A percentile compares a stretch with the other conserved stretches of the same genome.
phyloP scores from a whole-genome alignment of 2,113 vertebrate genomes.

The Agapornis roseicollis region DNA sequence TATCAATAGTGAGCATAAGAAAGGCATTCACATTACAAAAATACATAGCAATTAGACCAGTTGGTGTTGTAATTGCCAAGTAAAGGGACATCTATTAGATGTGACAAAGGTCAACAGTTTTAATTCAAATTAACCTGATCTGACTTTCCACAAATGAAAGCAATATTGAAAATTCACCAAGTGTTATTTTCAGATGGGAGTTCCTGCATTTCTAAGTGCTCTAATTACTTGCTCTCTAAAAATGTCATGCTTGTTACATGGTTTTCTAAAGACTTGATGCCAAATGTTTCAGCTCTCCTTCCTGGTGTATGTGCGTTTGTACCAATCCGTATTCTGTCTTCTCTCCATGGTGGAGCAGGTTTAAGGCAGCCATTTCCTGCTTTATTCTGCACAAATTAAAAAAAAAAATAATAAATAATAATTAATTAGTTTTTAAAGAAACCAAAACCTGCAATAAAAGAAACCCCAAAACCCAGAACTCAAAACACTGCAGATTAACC shows the following conservation, averaged over 20 bases:
- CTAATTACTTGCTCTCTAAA: slow-evolving; percentile 83
- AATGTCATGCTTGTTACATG: slow-evolving; percentile 83
- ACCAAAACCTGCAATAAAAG: not conserved
- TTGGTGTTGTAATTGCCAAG: slow-evolving; percentile 24
- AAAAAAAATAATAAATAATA: not conserved
- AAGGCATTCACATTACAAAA: slow-evolving; percentile 63
- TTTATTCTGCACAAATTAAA: slow-evolving; percentile 72
- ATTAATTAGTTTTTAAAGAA: not conserved
- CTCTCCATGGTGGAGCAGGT: slow-evolving; percentile 83
- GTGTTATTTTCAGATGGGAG: slow-evolving; percentile 33
- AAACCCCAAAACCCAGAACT: not conserved
- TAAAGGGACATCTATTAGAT: slow-evolving; percentile 68
- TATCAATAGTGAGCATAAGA: slow-evolving; percentile 24
- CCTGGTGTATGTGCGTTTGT: slow-evolving; percentile 75
- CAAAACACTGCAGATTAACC: not conserved
- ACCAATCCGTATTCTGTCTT: slow-evolving; percentile 76
- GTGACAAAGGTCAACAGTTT: slow-evolving; percentile 57
- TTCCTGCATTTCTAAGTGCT: slow-evolving; percentile 36
- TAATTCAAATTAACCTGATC: slow-evolving; percentile 50
- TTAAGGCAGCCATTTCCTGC: slow-evolving; percentile 79
- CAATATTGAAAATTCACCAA: slow-evolving; percentile 31
- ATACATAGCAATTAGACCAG: slow-evolving; percentile 35
- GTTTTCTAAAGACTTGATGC: slow-evolving; percentile 82
- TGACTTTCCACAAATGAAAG: slow-evolving; percentile 70
- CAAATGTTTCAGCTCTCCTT: slow-evolving; percentile 77